phyloP scores from a whole-genome alignment of 2,797 vertebrate genomes.

The Sylvilagus floridanus region DNA sequence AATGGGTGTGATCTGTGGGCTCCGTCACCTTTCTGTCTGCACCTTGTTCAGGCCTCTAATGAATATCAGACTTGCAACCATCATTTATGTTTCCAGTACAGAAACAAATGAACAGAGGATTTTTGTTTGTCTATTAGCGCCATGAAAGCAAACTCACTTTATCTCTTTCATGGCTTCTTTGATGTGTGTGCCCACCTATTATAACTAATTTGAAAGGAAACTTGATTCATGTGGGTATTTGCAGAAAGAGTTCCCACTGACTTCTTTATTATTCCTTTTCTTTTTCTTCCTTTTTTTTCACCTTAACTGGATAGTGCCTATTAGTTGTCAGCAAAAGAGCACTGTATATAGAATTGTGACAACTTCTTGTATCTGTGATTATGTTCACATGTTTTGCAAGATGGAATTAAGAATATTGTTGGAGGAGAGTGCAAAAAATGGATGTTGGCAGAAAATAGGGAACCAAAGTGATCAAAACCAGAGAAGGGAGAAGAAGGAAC shows the following conservation, averaged over 20 bases:
- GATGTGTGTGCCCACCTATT: neutral
- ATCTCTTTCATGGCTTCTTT: neutral
- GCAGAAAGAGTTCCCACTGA: neutral
- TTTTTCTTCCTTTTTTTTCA: neutral
- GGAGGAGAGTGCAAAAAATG: neutral
- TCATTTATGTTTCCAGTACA: conserved; percentile 29
- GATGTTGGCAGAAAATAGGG: neutral
- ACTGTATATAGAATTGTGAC: neutral
- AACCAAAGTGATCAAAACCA: neutral
- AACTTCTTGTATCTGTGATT: neutral
- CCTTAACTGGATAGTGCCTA: neutral
- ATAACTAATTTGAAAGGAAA: conserved; percentile 3
- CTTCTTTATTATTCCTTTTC: neutral
- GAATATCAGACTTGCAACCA: neutral
- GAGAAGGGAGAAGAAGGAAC: neutral
- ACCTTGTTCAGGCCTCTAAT: conserved; percentile 11
- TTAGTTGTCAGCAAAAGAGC: neutral
- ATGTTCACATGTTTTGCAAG: neutral
- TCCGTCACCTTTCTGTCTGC: neutral
- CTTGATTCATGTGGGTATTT: neutral
- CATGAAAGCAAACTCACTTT: conserved; percentile 1
- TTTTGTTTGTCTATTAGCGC: conserved; percentile 53
- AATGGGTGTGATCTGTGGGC: conserved; percentile 2
- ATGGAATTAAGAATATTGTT: neutral
- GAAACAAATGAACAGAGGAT: conserved; percentile 5